Conservation (phyloP, 1,140 invertebrate species). For the Lanistes nyassanus region DNA sequence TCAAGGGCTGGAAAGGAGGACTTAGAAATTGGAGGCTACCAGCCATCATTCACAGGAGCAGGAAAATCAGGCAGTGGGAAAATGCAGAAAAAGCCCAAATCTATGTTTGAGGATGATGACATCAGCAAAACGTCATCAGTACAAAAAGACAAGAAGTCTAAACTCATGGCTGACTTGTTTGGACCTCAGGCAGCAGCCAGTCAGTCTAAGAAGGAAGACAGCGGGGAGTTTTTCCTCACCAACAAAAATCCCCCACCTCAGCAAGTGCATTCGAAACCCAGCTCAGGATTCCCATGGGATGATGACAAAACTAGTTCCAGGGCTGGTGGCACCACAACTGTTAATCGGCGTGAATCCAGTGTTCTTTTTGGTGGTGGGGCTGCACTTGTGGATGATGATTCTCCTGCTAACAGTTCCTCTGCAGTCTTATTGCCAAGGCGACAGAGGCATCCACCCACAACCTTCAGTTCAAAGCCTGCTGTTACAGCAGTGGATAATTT, state of each 20-base stretch:
- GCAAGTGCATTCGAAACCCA: constrained; percentile 28
- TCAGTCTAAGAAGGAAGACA: constrained; percentile 29
- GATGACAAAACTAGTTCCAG: constrained; percentile 26
- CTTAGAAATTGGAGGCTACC: constrained; percentile 41
- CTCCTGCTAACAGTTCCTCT: neutral
- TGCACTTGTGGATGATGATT: constrained; percentile 42
- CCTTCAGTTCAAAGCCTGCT: constrained; percentile 43
- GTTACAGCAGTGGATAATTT: constrained; percentile 47
- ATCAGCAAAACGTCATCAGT: neutral
- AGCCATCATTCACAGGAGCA: constrained; percentile 43
- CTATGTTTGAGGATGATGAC: constrained; percentile 30
- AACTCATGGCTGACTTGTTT: constrained; percentile 52
- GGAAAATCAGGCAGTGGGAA: neutral
- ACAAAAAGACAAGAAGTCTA: constrained; percentile 37
- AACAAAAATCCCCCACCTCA: constrained; percentile 19
- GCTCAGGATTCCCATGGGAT: constrained; percentile 45
- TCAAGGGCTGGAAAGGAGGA: constrained; percentile 31
- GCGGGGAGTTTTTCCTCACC: constrained; percentile 41
- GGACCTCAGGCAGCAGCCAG: constrained; percentile 31
- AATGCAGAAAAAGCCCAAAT: constrained; percentile 14
- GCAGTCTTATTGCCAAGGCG: constrained; percentile 32
- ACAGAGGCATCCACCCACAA: constrained; percentile 34
- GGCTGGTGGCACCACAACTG: constrained; percentile 5
- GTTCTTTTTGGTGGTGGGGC: constrained; percentile 46
- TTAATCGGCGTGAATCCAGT: constrained; percentile 30